Evolutionary conservation across 1,140 invertebrate species (phyloP), one percentile per base, ranked within the genome.

Genomic region (Oppia nitens): DNA sequence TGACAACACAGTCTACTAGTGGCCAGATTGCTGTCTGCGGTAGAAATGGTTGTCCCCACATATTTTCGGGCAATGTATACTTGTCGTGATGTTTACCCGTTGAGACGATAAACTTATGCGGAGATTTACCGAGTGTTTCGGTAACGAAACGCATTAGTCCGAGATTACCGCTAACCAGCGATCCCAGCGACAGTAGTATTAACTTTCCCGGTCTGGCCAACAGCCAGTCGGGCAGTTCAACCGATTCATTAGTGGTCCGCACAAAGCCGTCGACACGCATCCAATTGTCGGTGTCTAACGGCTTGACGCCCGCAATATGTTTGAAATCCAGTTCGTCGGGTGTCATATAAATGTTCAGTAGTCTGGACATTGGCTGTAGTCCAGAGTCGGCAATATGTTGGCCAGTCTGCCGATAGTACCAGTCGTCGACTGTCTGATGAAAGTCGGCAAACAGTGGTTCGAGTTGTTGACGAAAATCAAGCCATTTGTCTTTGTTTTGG

Each of bases 81-180:
- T n/a, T n/a, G n/a, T n/a, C n/a, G n/a, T n/a, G n/a, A n/a, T n/a
- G n/a, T n/a, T 27, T 53, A 1, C 59, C 59, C 28, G 57, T 60
- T 14, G 24, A 57, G 3, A 60, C 59, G 3, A 60, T 60, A 24
- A 56, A 60, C 9, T 47, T 25, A 49, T 60, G 59, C 20, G 21
- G 21, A 20, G 23, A 47, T 24, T 50, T 24, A 1, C 26, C 12
- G 1, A 60, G 27, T 12, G 40, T 28, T n/a, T 45, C 26, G 14
- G 27, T 47, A 14, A 60, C 26, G n/a, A 53, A 29, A 21, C 59
- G 45, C 59, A 60, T 60, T 4, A 60, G 3, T 24, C 6, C 25
- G 21, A 61, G 9, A 47, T 54, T 27, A 54, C 6, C 11, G 65
- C 50, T 67, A 66, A 65, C 23, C 58, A 62, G 6, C 20, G 21